Conservation (phyloP, 2,113 vertebrate species). For the Pristiophorus japonicus region DNA sequence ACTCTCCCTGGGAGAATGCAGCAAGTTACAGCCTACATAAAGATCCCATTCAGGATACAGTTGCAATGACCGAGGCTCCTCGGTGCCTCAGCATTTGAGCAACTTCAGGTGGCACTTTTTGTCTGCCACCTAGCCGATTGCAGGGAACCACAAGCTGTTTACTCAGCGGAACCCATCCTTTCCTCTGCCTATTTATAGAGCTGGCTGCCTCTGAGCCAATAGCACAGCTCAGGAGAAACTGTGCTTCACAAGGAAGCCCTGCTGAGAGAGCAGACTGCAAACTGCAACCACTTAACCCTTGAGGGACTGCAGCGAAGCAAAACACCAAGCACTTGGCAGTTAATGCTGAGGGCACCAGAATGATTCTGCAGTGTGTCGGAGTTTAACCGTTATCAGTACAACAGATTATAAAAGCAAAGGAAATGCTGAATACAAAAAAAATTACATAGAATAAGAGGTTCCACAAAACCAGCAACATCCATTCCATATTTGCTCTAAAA, state of each 20-base stretch:
- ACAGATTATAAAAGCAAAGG: neutral
- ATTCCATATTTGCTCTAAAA: neutral
- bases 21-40: neutral
- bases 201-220: conserved; percentile 45
- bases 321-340: neutral
- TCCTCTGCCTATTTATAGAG: conserved; percentile 49
- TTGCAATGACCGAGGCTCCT: neutral
- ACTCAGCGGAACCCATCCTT: conserved; percentile 51
- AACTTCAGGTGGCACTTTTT: neutral
- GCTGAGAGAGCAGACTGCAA: neutral
- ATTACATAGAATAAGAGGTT: neutral
- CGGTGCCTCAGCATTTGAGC: no score
- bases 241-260: conserved; percentile 3
- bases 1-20: neutral
- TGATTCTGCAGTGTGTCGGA: neutral
- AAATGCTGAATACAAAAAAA: neutral
- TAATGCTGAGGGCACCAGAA: neutral
- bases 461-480: neutral
- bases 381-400: neutral
- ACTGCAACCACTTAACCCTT: neutral
- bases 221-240: conserved; percentile 46
- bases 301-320: neutral
- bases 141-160: conserved; percentile 45
- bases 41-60: neutral
- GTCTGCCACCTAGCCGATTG: neutral